Percentiles rank a stretch among this genome's conserved stretches.
phyloP scores from a whole-genome alignment of 2,113 vertebrate genomes.

The Pollimyrus isidori region DNA sequence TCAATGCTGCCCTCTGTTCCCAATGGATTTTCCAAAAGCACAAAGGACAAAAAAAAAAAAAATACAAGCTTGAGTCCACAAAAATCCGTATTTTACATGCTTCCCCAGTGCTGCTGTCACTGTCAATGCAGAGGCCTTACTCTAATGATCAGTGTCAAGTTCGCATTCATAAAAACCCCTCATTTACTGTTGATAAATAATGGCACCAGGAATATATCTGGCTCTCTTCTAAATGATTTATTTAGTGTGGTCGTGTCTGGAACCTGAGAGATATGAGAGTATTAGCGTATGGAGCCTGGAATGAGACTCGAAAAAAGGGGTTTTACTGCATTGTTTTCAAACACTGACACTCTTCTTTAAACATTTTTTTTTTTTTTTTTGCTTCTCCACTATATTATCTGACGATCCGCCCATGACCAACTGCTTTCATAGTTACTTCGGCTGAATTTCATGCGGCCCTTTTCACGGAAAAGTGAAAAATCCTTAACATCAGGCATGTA shows the following conservation, averaged over 20 bases:
- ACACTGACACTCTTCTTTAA: not conserved
- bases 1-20: not conserved
- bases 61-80: not conserved
- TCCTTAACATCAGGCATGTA: not conserved
- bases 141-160: not conserved
- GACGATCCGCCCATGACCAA: not conserved
- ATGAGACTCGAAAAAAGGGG: not conserved
- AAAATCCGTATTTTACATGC: not conserved
- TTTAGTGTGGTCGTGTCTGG: not conserved
- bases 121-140: not conserved
- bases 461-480: not conserved
- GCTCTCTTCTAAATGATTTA: not conserved
- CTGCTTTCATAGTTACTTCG: not conserved
- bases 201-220: not conserved
- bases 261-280: not conserved
- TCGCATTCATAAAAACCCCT: not conserved
- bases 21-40: not conserved
- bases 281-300: not conserved
- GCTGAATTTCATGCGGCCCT: not conserved
- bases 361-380: not conserved
- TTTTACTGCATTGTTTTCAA: not conserved
- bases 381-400: not conserved
- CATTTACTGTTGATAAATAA: not conserved
- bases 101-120: not conserved
- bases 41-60: not conserved